A percentile compares a stretch with the other conserved stretches of the same genome.
These are phyloP conservation scores for Calephelis virginiensis DNA, from an alignment of 1,140 invertebrate species.

Conservation along the genomic window DNA sequence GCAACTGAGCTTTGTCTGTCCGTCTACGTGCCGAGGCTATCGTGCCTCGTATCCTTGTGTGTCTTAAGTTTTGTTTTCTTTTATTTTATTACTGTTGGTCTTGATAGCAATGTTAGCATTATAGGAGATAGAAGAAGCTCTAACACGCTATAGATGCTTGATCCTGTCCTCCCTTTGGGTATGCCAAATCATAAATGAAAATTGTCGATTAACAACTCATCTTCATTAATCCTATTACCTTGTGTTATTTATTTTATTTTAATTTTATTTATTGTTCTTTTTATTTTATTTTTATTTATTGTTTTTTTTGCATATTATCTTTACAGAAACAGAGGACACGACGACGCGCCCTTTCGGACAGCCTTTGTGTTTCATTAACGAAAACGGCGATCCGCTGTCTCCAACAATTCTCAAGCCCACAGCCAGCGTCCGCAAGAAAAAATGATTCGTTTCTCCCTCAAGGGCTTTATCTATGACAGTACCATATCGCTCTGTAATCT, in stretches of 20 bases:
- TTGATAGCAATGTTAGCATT: conserved; percentile 68
- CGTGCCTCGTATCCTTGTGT: conserved; percentile 65
- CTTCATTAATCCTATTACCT: conserved; percentile 34
- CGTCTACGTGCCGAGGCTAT: conserved; percentile 59
- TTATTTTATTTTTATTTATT: conserved; percentile 64
- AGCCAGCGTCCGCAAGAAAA: conserved; percentile 76
- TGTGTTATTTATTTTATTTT: conserved; percentile 45
- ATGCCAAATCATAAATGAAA: conserved; percentile 35
- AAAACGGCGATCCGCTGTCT: conserved; percentile 79
- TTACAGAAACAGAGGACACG: conserved; percentile 80
- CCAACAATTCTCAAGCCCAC: conserved; percentile 74
- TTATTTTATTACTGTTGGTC: conserved; percentile 45
- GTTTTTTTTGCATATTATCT: conserved; percentile 73
- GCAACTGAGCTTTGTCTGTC: conserved; percentile 69
- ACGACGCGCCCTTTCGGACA: conserved; percentile 87
- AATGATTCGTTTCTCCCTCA: conserved; percentile 53
- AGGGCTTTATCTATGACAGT: conserved; percentile 22
- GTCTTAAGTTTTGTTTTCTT: conserved; percentile 53
- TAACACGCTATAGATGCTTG: conserved; percentile 63
- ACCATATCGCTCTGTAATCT: conserved; percentile 17
- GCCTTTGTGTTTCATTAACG: conserved; percentile 82
- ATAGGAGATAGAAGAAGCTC: conserved; percentile 65
- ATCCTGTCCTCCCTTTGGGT: conserved; percentile 55
- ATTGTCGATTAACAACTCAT: conserved; percentile 32
- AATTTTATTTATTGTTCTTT: conserved; percentile 44